phyloP scores from a whole-genome alignment of 2,888 invertebrate species.

The Coenonympha arcania region DNA sequence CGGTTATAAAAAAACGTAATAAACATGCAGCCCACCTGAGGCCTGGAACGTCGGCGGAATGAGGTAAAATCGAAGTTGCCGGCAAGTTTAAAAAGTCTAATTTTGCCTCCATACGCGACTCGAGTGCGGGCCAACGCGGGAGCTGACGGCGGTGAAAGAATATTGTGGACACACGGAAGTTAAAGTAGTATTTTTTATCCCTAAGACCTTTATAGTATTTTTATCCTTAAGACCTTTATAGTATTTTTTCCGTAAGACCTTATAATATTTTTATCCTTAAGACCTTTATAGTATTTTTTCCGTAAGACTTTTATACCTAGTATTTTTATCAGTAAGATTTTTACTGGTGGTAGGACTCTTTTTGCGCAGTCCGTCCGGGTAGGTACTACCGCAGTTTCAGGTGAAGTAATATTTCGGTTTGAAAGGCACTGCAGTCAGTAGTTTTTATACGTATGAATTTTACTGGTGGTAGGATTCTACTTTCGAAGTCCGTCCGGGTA shows the following conservation, averaged over 20 bases:
- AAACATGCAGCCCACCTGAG: conserved; percentile 53
- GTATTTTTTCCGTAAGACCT: too few species aligned
- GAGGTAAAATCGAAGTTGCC: conserved; percentile 67
- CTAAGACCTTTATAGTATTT: not conserved
- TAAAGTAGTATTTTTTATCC: too few species aligned
- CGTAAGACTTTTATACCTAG: too few species aligned
- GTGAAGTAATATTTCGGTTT: too few species aligned
- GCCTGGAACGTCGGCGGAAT: conserved; percentile 46
- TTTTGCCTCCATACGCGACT: conserved; percentile 70
- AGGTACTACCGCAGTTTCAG: too few species aligned
- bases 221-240: not conserved
- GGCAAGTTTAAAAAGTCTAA: conserved; percentile 69
- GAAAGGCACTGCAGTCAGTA: too few species aligned
- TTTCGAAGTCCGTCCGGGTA: too few species aligned
- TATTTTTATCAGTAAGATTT: too few species aligned
- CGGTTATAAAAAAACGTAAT: conserved; percentile 40
- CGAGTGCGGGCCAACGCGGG: conserved; percentile 48
- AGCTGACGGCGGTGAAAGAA: conserved; percentile 26
- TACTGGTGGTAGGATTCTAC: not conserved
- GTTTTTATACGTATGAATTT: not conserved
- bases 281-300: too few species aligned
- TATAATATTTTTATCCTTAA: not conserved
- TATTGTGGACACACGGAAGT: conserved; percentile 35
- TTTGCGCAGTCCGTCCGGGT: too few species aligned
- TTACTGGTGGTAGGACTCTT: too few species aligned